Evolutionary conservation across 2,797 vertebrate species (phyloP).

Genomic region (Streptopelia turtur): DNA sequence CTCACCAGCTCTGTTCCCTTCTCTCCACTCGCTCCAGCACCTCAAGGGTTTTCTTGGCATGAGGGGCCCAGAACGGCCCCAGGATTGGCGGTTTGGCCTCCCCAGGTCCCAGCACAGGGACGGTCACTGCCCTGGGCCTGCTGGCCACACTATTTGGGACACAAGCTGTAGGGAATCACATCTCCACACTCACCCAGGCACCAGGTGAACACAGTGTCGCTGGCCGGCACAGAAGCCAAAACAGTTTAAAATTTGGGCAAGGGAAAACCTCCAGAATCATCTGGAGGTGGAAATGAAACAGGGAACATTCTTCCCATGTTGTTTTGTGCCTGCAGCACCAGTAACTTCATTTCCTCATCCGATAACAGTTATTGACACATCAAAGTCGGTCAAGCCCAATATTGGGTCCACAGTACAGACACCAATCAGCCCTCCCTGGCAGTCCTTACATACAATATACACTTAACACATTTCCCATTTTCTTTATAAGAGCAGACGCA

Average conservation of each 20-base stretch:
- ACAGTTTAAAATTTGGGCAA: not conserved
- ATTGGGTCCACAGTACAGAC: not conserved
- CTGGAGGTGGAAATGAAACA: not conserved
- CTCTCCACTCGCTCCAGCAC: too few species aligned
- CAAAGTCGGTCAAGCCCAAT: not conserved
- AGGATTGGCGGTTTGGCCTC: too few species aligned
- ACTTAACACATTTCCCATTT: not conserved
- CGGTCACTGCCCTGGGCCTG: too few species aligned
- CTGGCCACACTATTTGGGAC: too few species aligned
- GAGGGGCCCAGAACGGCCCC: too few species aligned
- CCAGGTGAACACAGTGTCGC: rapidly evolving
- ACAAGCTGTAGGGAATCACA: too few species aligned
- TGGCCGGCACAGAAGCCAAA: rapidly evolving
- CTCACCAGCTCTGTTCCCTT: too few species aligned
- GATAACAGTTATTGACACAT: not conserved
- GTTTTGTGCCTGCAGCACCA: rapidly evolving
- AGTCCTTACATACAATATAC: not conserved
- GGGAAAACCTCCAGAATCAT: not conserved
- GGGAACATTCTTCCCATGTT: rapidly evolving
- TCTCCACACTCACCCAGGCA: not conserved
- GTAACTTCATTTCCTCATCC: not conserved
- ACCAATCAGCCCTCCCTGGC: not conserved
- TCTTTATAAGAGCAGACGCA: not conserved
- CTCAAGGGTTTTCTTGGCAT: too few species aligned
- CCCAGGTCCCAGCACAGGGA: too few species aligned